phyloP scores from a whole-genome alignment of 2,797 vertebrate genomes.

The Tauraco hartlaubi region DNA sequence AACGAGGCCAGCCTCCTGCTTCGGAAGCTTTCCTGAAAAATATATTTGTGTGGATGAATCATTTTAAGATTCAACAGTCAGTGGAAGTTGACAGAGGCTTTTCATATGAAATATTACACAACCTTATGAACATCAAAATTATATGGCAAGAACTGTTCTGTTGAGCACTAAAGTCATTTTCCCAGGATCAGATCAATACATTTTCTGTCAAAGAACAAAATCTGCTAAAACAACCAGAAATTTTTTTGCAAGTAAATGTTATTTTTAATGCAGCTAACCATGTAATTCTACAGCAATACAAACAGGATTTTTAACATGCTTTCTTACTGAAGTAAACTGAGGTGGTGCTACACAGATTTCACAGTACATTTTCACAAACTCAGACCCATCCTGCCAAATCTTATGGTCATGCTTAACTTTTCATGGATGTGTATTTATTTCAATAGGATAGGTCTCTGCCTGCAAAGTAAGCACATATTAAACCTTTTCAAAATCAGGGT shows the following conservation, averaged over 20 bases:
- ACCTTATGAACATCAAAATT: constrained; percentile 63
- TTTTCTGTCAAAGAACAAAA: constrained; percentile 54
- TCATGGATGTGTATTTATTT: background rate
- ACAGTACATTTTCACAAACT: background rate
- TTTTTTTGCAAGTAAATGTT: constrained; percentile 27
- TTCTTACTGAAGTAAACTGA: background rate
- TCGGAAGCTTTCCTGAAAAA: constrained; percentile 46
- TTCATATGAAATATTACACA: constrained; percentile 61
- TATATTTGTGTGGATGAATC: constrained; percentile 57
- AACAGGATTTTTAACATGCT: background rate
- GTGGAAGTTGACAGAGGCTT: constrained; percentile 61
- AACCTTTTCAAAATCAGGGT: background rate
- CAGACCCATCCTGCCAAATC: background rate
- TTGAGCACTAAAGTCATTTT: constrained; percentile 36
- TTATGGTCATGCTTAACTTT: background rate
- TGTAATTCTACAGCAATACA: background rate
- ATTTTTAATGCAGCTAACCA: background rate
- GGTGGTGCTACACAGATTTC: background rate
- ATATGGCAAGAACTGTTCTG: constrained; percentile 48
- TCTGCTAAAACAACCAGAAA: constrained; percentile 24
- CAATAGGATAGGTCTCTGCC: background rate
- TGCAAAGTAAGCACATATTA: background rate
- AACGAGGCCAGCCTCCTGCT: constrained; percentile 25
- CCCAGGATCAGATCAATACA: constrained; percentile 64
- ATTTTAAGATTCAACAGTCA: constrained; percentile 55